Evolutionary conservation across 2,888 invertebrate species (phyloP), one percentile per base, ranked within the genome.

Genomic region (Saturnia pavonia): DNA sequence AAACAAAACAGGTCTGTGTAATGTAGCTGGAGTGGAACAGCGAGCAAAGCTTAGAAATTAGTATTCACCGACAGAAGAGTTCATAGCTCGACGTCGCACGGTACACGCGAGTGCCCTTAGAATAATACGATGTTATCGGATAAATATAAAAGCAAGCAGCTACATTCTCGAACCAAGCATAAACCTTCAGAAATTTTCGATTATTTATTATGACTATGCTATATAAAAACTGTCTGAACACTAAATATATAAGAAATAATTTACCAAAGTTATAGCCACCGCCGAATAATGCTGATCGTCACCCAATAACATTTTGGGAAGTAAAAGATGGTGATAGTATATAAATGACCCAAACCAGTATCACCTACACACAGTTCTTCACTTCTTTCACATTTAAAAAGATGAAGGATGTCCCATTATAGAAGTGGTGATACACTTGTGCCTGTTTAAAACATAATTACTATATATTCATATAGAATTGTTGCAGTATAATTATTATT

Each of bases 1-100:
- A 70, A 40, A 67, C 60, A 51, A 63, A 68, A 48, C 71, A 63
- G 42, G 65, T 60, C 43, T 65, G 66, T 66, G 70, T 65, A 54
- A 9, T 42, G 42, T 34, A 34, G 34, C 66, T 74, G 74, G 74
- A 69, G 71, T 65, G 71, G 68, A 73, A 69, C 67, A 71, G 70
- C 72, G 70, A 73, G 71, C 77, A 78, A 78, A 78, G 80, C 79
- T 79, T 75, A 76, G 76, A 79, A 80, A 82, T 83, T 87, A 87
- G 86, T 88, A 86, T 85, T 87, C 88, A 87, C 82, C 82, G 79
- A 73, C 75, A 74, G 70, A 74, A 74, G 78, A 81, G 78, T 79
- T 76, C 76, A 34, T 22, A 63, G 77, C 77, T 70, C 75, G 73
- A 74, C 70, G 73, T 73, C 73, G 63, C 60, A 51, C 40, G 43